phyloP scores from a whole-genome alignment of 2,888 invertebrate species.

The Apomyelois bistriatella region DNA sequence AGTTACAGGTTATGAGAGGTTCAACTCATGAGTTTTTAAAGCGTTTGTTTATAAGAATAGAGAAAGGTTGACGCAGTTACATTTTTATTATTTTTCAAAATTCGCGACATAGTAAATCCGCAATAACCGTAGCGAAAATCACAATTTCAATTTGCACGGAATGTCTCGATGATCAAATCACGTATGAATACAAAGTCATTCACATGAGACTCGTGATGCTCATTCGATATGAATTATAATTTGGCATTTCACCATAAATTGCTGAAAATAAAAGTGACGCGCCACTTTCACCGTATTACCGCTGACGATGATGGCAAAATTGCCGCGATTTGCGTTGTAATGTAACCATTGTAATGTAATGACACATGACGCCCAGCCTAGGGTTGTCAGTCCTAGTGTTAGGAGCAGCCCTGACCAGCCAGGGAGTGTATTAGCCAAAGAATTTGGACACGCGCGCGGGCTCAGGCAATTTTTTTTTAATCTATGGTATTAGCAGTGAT shows the following conservation, averaged over 20 bases:
- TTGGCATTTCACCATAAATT: constrained; percentile 7
- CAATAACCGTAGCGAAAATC: neutral
- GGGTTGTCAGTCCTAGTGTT: neutral
- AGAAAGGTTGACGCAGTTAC: no score
- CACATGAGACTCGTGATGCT: neutral
- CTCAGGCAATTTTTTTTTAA: no score
- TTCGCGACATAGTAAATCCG: neutral
- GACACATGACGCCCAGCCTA: neutral
- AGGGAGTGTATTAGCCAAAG: no score
- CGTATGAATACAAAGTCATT: neutral
- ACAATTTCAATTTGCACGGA: neutral
- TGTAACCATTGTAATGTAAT: neutral
- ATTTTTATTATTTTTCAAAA: no score
- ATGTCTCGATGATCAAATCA: neutral
- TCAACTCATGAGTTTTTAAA: no score
- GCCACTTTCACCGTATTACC: constrained; percentile 1
- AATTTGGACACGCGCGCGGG: no score
- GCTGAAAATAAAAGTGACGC: constrained; percentile 5
- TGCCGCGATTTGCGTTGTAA: neutral
- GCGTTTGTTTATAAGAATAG: no score
- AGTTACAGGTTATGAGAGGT: no score
- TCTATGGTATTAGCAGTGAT: no score
- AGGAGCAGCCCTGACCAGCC: no score
- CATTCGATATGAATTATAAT: constrained; percentile 3
- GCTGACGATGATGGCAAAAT: neutral